Evolutionary conservation across 1,140 invertebrate genomes (phyloP).

Genomic region (Euura lappo): DNA sequence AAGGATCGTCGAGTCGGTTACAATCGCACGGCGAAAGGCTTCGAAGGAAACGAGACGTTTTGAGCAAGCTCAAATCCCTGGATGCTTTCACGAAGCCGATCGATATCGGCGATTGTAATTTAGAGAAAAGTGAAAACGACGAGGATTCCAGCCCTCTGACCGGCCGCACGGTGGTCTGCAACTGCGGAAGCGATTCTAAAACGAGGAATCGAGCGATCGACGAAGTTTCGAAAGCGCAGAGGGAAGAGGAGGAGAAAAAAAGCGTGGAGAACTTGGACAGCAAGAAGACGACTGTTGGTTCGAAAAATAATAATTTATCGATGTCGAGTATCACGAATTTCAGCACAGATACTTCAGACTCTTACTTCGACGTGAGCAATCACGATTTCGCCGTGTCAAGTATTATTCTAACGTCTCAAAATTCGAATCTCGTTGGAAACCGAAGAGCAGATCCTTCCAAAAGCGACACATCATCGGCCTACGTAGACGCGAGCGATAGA

Average conservation of each 20-base stretch:
- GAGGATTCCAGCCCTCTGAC: not conserved
- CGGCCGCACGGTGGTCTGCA: not conserved
- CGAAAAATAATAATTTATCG: not conserved
- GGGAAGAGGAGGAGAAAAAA: not conserved
- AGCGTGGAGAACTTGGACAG: not conserved
- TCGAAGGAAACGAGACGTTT: not conserved
- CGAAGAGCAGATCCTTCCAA: not conserved
- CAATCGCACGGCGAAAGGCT: not conserved
- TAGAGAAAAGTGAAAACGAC: not conserved
- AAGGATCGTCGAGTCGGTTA: too few species aligned
- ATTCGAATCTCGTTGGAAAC: constrained; percentile 3
- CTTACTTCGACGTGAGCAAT: constrained; percentile 17
- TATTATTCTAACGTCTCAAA: constrained; percentile 9
- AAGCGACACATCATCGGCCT: constrained; percentile 14
- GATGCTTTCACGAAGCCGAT: not conserved
- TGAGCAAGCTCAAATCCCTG: not conserved
- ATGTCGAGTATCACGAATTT: constrained; percentile 7
- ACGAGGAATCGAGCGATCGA: not conserved
- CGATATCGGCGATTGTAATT: not conserved
- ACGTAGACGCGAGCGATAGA: not conserved
- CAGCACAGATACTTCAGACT: constrained; percentile 17
- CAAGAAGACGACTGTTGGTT: not conserved
- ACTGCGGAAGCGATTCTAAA: not conserved
- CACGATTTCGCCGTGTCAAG: constrained; percentile 13
- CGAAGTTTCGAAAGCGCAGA: not conserved